A percentile compares a stretch with the other conserved stretches of the same genome.
These are phyloP conservation scores for Acanthoscelides obtectus DNA, from an alignment of 2,888 invertebrate genomes.

Conservation along the genomic window DNA sequence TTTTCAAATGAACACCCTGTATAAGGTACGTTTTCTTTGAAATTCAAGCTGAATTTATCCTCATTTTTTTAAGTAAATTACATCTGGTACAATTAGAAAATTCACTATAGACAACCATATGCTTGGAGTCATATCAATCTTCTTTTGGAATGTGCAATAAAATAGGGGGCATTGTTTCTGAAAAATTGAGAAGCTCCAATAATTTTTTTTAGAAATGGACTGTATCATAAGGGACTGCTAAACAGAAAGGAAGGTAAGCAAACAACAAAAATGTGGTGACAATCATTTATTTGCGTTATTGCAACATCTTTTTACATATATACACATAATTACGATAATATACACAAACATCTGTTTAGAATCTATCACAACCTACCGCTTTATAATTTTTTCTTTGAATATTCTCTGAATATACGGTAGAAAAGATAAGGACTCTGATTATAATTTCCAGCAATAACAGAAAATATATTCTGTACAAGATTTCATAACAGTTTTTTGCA, in stretches of 20 bases:
- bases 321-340: constrained; percentile 31
- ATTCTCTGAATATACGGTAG: not conserved
- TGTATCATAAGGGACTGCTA: too few relatives aligned
- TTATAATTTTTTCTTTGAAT: constrained; percentile 1
- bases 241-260: not conserved
- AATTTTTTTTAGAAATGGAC: too few relatives aligned
- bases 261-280: not conserved
- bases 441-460: constrained; percentile 9
- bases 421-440: constrained; percentile 1
- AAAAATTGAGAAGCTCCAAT: too few relatives aligned
- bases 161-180: too few relatives aligned
- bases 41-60: too few relatives aligned
- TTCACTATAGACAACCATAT: too few relatives aligned
- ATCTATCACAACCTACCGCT: constrained; percentile 32
- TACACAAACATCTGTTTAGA: constrained; percentile 31
- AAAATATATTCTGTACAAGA: not conserved
- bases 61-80: too few relatives aligned
- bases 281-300: constrained; percentile 14
- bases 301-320: constrained; percentile 31
- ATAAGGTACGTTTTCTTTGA: too few relatives aligned
- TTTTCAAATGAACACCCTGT: too few relatives aligned
- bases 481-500: not conserved
- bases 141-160: too few relatives aligned
- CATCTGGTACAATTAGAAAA: too few relatives aligned
- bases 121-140: too few relatives aligned